phyloP scores from a whole-genome alignment of 2,888 invertebrate genomes.

The Antheraea yamamai region DNA sequence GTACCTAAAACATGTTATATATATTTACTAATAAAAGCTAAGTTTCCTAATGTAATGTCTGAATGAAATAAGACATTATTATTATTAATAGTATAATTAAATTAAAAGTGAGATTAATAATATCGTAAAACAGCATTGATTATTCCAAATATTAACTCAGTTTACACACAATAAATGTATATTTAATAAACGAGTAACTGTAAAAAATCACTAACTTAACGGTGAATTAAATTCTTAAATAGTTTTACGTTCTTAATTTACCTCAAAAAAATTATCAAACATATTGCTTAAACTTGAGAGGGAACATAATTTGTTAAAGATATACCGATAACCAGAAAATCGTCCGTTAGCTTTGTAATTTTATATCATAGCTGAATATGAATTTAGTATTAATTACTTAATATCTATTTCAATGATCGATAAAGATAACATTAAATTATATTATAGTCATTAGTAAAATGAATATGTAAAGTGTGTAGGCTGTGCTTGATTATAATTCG shows the following conservation, averaged over 20 bases:
- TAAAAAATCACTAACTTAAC: background rate
- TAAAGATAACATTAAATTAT: conserved; percentile 2
- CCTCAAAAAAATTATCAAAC: background rate
- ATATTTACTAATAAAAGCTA: no score
- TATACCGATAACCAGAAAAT: conserved; percentile 2
- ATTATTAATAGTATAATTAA: background rate
- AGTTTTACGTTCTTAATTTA: background rate
- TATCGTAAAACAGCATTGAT: background rate
- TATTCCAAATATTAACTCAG: background rate
- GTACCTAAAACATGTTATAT: no score
- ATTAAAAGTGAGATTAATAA: background rate
- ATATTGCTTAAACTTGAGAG: background rate
- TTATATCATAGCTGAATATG: background rate
- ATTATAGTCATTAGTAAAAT: conserved; percentile 5
- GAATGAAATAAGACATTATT: no score
- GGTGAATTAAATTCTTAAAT: background rate
- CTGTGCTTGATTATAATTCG: background rate
- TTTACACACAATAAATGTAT: background rate
- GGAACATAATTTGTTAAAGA: background rate
- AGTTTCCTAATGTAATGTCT: no score
- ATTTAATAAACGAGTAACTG: background rate
- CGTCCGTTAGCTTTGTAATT: background rate
- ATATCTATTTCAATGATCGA: background rate
- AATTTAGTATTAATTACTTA: background rate
- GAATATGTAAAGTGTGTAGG: background rate